phyloP scores from a whole-genome alignment of 2,888 invertebrate genomes.

The Monoplex corrugatus region DNA sequence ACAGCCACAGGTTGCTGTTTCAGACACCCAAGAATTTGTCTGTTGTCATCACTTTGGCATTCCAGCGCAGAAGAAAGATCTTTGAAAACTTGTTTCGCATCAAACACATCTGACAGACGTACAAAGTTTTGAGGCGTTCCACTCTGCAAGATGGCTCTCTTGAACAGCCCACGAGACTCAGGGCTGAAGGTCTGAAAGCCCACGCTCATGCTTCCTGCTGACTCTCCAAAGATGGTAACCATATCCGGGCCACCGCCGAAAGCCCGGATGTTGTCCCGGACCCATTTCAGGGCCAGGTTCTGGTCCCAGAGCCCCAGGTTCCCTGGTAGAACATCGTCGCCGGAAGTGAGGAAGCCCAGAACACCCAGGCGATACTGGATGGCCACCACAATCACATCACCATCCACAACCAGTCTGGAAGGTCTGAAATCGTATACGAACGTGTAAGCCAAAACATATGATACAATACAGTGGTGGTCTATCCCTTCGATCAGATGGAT shows the following conservation, averaged over 20 bases:
- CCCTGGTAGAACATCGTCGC: conserved; percentile 59
- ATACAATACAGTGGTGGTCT: too few species aligned
- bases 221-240: conserved; percentile 65
- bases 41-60: not conserved
- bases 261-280: conserved; percentile 50
- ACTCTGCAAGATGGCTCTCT: conserved; percentile 48
- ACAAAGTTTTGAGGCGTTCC: not conserved
- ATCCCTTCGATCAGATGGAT: too few species aligned
- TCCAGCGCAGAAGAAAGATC: not conserved
- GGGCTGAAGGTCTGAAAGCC: conserved; percentile 55
- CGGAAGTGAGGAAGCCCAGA: conserved; percentile 65
- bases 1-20: not conserved
- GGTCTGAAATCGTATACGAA: too few species aligned
- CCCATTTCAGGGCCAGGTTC: conserved; percentile 58
- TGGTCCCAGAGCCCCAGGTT: conserved; percentile 67
- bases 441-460: too few species aligned
- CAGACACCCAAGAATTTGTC: not conserved
- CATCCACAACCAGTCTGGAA: conserved; percentile 56
- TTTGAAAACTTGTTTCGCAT: not conserved
- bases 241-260: conserved; percentile 61
- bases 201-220: conserved; percentile 61
- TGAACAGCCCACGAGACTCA: conserved; percentile 42
- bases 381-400: conserved; percentile 54
- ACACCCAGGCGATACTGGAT: conserved; percentile 52
- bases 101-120: not conserved